These are phyloP conservation scores for Rana temporaria DNA, from an alignment of 2,113 vertebrate species.

Conservation along the genomic window DNA sequence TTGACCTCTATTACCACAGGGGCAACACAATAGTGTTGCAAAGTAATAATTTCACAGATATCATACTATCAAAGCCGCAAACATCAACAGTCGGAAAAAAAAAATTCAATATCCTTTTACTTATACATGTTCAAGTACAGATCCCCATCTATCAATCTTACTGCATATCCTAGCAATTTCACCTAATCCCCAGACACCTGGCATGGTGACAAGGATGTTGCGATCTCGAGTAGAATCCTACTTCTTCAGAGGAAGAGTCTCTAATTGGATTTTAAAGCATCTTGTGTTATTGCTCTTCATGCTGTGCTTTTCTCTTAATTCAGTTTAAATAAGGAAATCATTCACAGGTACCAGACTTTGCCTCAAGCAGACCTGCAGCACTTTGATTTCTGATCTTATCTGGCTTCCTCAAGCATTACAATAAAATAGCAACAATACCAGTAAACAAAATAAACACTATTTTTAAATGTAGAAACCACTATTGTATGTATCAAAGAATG, in stretches of 20 bases:
- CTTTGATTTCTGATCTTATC: neutral
- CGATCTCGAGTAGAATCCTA: slow-evolving; percentile 46
- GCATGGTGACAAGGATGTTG: slow-evolving; percentile 42
- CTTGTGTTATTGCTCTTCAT: slow-evolving; percentile 41
- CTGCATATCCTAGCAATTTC: slow-evolving; percentile 41
- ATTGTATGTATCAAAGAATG: too few relatives aligned
- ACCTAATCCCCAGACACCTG: slow-evolving; percentile 40
- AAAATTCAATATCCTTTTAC: slow-evolving; percentile 42
- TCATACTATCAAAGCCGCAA: slow-evolving; percentile 36
- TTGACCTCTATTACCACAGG: slow-evolving; percentile 54
- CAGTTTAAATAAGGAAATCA: slow-evolving; percentile 61
- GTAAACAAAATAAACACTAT: neutral
- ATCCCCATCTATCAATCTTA: slow-evolving; percentile 1
- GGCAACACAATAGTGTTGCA: slow-evolving; percentile 5
- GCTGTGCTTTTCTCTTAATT: slow-evolving; percentile 23
- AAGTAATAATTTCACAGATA: slow-evolving; percentile 52
- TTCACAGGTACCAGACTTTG: slow-evolving; percentile 54
- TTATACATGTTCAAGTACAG: neutral
- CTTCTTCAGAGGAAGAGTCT: slow-evolving; percentile 55
- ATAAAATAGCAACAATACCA: neutral
- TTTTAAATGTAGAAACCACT: too few relatives aligned
- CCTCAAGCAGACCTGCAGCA: slow-evolving; percentile 49
- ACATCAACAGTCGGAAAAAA: neutral
- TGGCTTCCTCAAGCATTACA: neutral
- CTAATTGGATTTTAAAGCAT: slow-evolving; percentile 58